phyloP scores from a whole-genome alignment of 2,797 vertebrate species.

The Gallinago stenura region DNA sequence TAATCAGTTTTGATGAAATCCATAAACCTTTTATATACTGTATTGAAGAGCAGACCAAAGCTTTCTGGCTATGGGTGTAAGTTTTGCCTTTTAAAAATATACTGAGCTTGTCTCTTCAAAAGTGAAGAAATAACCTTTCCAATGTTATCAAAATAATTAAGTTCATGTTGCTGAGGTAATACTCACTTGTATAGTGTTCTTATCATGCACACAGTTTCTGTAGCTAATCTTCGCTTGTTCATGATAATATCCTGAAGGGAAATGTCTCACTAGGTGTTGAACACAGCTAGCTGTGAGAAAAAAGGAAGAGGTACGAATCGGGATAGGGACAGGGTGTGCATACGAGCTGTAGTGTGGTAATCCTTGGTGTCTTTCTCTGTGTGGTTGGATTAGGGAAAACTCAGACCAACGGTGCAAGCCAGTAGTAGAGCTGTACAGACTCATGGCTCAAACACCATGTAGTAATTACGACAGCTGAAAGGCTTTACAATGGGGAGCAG shows the following conservation, averaged over 20 bases:
- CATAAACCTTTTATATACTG: constrained; percentile 35
- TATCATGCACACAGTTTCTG: not conserved
- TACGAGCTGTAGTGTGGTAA: not conserved
- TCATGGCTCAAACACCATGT: not conserved
- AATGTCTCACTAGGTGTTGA: not conserved
- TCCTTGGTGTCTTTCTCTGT: not conserved
- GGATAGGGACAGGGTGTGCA: not conserved
- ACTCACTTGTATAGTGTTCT: not conserved
- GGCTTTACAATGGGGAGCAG: not conserved
- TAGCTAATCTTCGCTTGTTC: constrained; percentile 29
- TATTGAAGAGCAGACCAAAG: not conserved
- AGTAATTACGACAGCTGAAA: not conserved
- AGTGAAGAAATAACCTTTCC: constrained; percentile 10
- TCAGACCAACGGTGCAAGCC: not conserved
- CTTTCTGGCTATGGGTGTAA: not conserved
- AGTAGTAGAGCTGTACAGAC: not conserved
- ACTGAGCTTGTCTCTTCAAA: not conserved
- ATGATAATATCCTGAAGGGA: not conserved
- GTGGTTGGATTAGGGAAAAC: not conserved
- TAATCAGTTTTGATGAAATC: constrained; percentile 56
- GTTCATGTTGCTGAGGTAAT: constrained; percentile 13
- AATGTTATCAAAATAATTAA: constrained; percentile 34
- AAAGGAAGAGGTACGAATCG: not conserved
- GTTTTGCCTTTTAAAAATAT: constrained; percentile 19
- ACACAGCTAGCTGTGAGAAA: not conserved